Conservation (phyloP, 1,140 invertebrate species). For the Platyura marginata region DNA sequence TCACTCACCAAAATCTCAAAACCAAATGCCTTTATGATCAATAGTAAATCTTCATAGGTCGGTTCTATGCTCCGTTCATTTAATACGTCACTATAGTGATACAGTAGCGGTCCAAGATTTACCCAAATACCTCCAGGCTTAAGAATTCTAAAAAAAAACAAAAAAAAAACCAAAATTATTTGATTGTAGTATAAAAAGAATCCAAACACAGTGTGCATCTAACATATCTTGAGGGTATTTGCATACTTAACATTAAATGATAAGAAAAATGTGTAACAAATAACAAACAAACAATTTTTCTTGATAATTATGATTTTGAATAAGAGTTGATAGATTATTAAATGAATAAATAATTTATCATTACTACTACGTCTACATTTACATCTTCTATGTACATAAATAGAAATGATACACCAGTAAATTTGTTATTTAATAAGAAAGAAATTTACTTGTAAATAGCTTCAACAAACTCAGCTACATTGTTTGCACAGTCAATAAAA, state of each 20-base stretch:
- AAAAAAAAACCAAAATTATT: not conserved
- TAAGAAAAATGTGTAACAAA: too few relatives aligned
- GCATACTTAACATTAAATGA: too few relatives aligned
- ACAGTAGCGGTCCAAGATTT: constrained; percentile 83
- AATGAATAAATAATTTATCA: too few relatives aligned
- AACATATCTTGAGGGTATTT: too few relatives aligned
- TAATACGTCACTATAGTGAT: constrained; percentile 82
- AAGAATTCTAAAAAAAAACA: constrained; percentile 37
- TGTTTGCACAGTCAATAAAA: constrained; percentile 96
- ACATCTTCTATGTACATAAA: too few relatives aligned
- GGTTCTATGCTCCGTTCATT: constrained; percentile 89
- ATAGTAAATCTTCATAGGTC: constrained; percentile 65
- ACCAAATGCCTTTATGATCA: constrained; percentile 69
- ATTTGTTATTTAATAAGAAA: not conserved
- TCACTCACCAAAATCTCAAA: constrained; percentile 37
- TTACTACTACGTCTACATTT: too few relatives aligned
- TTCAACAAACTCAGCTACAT: constrained; percentile 89
- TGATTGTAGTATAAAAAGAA: not conserved
- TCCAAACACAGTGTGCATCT: too few relatives aligned
- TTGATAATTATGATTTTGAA: too few relatives aligned
- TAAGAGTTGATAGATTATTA: too few relatives aligned
- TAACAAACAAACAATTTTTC: too few relatives aligned
- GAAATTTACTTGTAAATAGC: constrained; percentile 52
- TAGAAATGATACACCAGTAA: too few relatives aligned
- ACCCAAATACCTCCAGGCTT: constrained; percentile 78